A percentile compares a stretch with the other conserved stretches of the same genome.
Conservation (phyloP, 2,888 invertebrate species). For the Cryptosula pallasiana region DNA sequence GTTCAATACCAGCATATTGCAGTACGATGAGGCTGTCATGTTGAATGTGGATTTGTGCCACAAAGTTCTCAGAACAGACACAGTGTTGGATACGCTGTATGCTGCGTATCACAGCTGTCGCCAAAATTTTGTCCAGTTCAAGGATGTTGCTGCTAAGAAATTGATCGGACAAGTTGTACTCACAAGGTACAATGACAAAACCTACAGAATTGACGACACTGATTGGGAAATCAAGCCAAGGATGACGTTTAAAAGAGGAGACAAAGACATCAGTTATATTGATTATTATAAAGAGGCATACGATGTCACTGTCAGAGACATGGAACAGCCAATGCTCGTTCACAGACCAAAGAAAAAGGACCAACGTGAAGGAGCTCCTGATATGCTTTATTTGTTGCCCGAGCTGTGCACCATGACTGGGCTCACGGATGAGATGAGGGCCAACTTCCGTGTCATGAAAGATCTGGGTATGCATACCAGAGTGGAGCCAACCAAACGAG, state of each 20-base stretch:
- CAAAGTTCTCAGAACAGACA: slow-evolving; percentile 74
- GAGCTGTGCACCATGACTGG: slow-evolving; percentile 75
- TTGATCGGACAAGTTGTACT: slow-evolving; percentile 67
- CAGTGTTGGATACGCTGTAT: slow-evolving; percentile 63
- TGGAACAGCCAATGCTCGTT: slow-evolving; percentile 72
- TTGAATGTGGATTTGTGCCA: slow-evolving; percentile 68
- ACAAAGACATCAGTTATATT: slow-evolving; percentile 59
- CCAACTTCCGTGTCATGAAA: slow-evolving; percentile 64
- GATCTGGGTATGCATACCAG: slow-evolving; percentile 69
- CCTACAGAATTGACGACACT: slow-evolving; percentile 80
- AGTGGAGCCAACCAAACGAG: slow-evolving; percentile 60
- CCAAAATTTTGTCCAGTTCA: slow-evolving; percentile 51
- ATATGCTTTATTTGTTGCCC: slow-evolving; percentile 66
- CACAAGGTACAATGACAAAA: slow-evolving; percentile 81
- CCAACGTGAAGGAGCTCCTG: slow-evolving; percentile 51
- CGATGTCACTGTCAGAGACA: slow-evolving; percentile 62
- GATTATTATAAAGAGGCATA: slow-evolving; percentile 76
- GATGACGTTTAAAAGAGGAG: slow-evolving; percentile 61
- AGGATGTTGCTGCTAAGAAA: slow-evolving; percentile 56
- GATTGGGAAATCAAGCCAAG: slow-evolving; percentile 68
- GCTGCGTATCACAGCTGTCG: slow-evolving; percentile 28
- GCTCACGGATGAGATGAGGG: slow-evolving; percentile 48
- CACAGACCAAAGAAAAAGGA: slow-evolving; percentile 63
- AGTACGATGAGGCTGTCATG: slow-evolving; percentile 38
- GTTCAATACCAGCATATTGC: slow-evolving; percentile 41